Conservation (phyloP, 2,888 invertebrate species). For the Drosophila rellima region DNA sequence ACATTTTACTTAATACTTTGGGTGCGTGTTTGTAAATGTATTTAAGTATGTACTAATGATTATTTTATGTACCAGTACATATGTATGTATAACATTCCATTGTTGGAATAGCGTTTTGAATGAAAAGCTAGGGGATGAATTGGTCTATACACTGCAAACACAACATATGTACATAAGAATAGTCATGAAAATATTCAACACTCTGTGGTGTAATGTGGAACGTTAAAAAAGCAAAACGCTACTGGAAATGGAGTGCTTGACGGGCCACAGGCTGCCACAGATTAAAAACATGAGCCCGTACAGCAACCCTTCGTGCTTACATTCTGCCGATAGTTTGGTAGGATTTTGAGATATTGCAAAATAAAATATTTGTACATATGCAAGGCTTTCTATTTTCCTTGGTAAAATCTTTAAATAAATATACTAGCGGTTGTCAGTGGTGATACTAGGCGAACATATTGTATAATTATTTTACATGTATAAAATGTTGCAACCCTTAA, state of each 20-base stretch:
- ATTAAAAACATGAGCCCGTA: too few species aligned
- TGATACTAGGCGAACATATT: too few species aligned
- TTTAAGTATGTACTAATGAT: constrained; percentile 3
- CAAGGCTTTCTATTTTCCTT: too few species aligned
- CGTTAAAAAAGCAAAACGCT: constrained; percentile 30
- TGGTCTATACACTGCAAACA: constrained; percentile 13
- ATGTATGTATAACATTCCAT: constrained; percentile 68
- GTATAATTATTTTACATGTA: too few species aligned
- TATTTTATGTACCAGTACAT: constrained; percentile 13
- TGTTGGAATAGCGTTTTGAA: constrained; percentile 73
- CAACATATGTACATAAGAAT: constrained; percentile 29
- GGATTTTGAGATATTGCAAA: constrained; percentile 6
- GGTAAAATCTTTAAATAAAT: too few species aligned
- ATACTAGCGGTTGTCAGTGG: too few species aligned
- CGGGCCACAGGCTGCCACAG: constrained; percentile 13
- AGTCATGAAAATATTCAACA: constrained; percentile 57
- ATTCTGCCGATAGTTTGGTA: constrained; percentile 8
- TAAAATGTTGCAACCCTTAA: too few species aligned
- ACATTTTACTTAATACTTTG: constrained; percentile 12
- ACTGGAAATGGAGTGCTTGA: constrained; percentile 38
- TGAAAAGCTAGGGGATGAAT: constrained; percentile 75
- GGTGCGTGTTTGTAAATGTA: not conserved
- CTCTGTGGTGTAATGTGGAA: constrained; percentile 60
- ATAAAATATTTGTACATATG: too few species aligned
- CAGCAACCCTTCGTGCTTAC: constrained; percentile 29